Percentiles rank a stretch among this genome's conserved stretches.
Evolutionary conservation across 2,797 vertebrate species (phyloP).

Genomic region (Crocidura indochinensis): DNA sequence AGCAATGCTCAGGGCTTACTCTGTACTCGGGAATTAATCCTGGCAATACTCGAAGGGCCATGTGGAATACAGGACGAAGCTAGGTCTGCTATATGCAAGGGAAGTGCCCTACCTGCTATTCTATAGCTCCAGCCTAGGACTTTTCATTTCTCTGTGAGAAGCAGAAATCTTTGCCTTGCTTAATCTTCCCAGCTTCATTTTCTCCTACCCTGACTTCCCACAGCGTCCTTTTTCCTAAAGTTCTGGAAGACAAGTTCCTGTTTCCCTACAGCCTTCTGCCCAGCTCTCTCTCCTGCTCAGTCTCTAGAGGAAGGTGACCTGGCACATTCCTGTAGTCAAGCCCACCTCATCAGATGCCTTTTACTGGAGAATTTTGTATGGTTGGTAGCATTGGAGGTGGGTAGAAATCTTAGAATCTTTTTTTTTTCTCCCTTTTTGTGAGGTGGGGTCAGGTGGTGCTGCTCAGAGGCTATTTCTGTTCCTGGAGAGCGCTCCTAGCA

Average conservation of each 20-base stretch:
- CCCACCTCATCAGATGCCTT: background rate
- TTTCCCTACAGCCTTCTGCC: background rate
- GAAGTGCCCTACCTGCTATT: too few species aligned
- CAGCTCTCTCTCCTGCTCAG: background rate
- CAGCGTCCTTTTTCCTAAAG: background rate
- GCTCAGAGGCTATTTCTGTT: too few species aligned
- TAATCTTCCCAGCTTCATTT: background rate
- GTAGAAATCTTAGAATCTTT: constrained; percentile 62
- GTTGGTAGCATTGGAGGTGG: background rate
- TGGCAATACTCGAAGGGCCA: too few species aligned
- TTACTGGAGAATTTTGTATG: background rate
- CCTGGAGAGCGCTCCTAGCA: too few species aligned
- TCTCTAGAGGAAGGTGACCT: background rate
- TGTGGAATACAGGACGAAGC: too few species aligned
- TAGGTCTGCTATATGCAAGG: too few species aligned
- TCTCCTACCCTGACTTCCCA: background rate
- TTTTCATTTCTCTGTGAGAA: background rate
- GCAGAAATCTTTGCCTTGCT: background rate
- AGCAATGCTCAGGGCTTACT: too few species aligned
- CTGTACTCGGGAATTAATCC: too few species aligned
- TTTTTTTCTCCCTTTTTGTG: too few species aligned
- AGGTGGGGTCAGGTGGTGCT: too few species aligned
- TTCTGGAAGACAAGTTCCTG: background rate
- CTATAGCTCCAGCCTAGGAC: too few species aligned
- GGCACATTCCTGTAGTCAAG: background rate